Evolutionary conservation across 2,113 vertebrate genomes (phyloP).

Genomic region (Paracanthobrama guichenoti): DNA sequence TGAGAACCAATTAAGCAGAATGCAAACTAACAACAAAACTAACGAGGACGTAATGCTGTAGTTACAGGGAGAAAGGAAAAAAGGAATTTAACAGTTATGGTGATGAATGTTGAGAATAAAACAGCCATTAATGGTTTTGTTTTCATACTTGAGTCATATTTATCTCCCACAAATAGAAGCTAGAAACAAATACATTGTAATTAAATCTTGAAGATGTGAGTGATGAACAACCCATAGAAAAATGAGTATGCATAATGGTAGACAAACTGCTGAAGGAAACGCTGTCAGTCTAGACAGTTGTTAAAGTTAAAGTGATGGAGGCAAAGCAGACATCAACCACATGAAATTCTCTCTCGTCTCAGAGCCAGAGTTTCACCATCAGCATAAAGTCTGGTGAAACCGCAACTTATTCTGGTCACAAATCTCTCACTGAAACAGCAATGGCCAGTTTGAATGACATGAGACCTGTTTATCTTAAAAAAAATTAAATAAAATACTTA

Average conservation of each 20-base stretch:
- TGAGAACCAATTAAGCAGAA: conserved; percentile 4
- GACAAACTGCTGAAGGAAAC: neutral
- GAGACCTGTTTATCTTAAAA: neutral
- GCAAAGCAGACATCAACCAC: neutral
- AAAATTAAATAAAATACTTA: neutral
- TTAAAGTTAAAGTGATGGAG: neutral
- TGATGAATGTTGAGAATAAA: conserved; percentile 30
- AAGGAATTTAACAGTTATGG: neutral
- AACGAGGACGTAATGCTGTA: neutral
- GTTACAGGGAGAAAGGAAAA: neutral
- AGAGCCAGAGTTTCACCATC: neutral
- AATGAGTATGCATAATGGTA: neutral
- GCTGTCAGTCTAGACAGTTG: neutral
- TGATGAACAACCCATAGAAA: neutral
- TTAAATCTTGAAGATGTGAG: neutral
- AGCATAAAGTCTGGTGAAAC: conserved; percentile 2
- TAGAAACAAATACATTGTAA: neutral
- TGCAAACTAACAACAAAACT: neutral
- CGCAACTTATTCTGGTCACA: neutral
- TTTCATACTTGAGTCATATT: neutral
- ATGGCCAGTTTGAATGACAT: neutral
- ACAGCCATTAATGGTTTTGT: neutral
- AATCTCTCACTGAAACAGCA: neutral
- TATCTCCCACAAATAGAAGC: neutral
- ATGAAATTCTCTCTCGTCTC: neutral